These are phyloP conservation scores for Mirounga angustirostris DNA, from an alignment of 2,113 vertebrate species.

Conservation along the genomic window DNA sequence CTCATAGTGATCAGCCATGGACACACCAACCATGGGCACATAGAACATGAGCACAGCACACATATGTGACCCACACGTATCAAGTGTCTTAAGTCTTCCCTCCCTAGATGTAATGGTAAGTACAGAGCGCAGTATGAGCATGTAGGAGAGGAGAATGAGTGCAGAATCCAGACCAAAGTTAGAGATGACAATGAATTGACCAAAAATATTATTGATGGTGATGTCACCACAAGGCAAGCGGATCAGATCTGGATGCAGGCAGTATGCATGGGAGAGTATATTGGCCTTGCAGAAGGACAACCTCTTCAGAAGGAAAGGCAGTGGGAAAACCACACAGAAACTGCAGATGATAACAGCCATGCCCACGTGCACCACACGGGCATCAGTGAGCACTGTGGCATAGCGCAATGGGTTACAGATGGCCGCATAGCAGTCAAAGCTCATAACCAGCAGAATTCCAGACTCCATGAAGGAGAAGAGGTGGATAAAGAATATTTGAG, in stretches of 20 bases:
- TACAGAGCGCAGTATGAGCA: slow-evolving; percentile 60
- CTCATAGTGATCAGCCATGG: slow-evolving; percentile 68
- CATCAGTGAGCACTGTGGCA: slow-evolving; percentile 66
- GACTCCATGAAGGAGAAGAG: slow-evolving; percentile 73
- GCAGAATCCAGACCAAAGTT: slow-evolving; percentile 67
- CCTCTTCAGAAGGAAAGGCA: slow-evolving; percentile 73
- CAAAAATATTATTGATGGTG: slow-evolving; percentile 63
- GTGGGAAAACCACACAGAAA: slow-evolving; percentile 69
- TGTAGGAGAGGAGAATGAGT: slow-evolving; percentile 72
- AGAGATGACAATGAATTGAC: slow-evolving; percentile 50
- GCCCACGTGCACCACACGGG: not conserved
- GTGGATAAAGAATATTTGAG: slow-evolving; percentile 76
- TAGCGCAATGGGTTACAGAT: slow-evolving; percentile 74
- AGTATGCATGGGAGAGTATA: slow-evolving; percentile 75
- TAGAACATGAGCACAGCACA: slow-evolving; percentile 78
- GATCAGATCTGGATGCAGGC: slow-evolving; percentile 76
- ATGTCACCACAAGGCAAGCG: slow-evolving; percentile 58
- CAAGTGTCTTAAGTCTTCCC: slow-evolving; percentile 67
- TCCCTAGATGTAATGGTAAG: slow-evolving; percentile 41
- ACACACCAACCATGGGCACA: slow-evolving; percentile 68
- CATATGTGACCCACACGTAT: slow-evolving; percentile 74
- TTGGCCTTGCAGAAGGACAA: slow-evolving; percentile 69
- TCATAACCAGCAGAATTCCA: slow-evolving; percentile 68
- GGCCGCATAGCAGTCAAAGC: slow-evolving; percentile 72
- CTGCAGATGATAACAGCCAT: slow-evolving; percentile 23